Conservation (phyloP, 2,113 vertebrate genomes). For the Petrocephalus microphthalmus region DNA sequence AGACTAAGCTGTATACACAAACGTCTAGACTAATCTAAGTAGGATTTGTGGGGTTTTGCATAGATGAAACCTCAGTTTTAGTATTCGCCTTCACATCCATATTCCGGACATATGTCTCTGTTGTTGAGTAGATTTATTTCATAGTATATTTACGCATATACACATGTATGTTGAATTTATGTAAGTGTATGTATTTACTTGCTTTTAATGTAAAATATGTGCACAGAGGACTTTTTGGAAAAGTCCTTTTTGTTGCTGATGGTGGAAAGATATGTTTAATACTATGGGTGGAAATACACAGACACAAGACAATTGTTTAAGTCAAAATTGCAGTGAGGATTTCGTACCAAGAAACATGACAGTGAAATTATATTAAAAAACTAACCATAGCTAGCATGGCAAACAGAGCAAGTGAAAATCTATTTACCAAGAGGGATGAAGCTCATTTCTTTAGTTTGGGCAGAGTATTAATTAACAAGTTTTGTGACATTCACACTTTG, state of each 20-base stretch:
- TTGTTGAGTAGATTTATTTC: background rate
- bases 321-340: background rate
- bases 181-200: background rate
- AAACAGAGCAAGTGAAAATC: background rate
- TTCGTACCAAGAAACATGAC: background rate
- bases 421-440: background rate
- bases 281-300: background rate
- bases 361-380: background rate
- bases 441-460: background rate
- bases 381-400: background rate
- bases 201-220: background rate
- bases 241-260: background rate
- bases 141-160: background rate
- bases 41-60: background rate
- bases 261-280: background rate
- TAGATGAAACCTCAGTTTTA: background rate
- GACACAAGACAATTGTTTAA: background rate
- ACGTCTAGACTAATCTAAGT: background rate
- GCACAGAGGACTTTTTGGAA: background rate
- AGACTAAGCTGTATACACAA: background rate
- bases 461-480: conserved; percentile 22
- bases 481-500: conserved; percentile 37
- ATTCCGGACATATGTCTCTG: background rate
- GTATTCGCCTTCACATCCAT: background rate
- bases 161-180: background rate